Base-by-base conservation (phyloP, 2,113 vertebrate species). In the Nyctibius bracteatus region DNA sequence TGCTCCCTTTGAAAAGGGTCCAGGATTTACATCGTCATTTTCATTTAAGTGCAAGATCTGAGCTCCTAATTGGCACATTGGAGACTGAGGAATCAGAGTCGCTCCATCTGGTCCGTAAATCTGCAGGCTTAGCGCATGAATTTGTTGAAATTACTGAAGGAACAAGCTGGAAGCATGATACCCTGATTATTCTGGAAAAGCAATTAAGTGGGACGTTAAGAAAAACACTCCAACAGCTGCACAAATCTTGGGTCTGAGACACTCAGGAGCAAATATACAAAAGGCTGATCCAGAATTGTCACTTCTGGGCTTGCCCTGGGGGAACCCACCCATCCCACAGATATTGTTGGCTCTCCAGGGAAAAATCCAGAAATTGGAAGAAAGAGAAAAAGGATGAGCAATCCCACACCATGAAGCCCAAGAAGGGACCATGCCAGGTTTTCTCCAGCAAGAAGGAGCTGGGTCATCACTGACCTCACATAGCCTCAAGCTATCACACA, bases 21-120 rank as follows among this genome's bases (percentile, higher is more conserved):
- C 0, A 1, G 25, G 37, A 68, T 85, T 72, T 77, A 59, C 31
- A 41, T 0, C 2, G 12, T 33, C 11, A 49, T 90, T 93, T 75
- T 65, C 9, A 70, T 62, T 72, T 39, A 41, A 74, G 18, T 13
- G 41, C 20, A 86, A 54, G 27, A 68, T 6, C 49, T 14, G n/a
- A 91, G 55, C 23, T 71, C 55, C 41, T 86, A 23, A 91, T 33
- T 79, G 39, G 12, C 12, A 22, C 13, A 25, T 12, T 24, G 27
- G 57, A 87, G 39, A 31, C 43, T 1, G 7, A 23, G 18, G 66
- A 85, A 75, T 62, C 75, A 43, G 39, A 75, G 47, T 8, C 21
- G 22, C 41, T 59, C 70, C 90, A 96, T 62, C 82, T 95, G 71
- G 52, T 33, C 54, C 62, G 18, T 44, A 61, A 62, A 88, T 57